These are phyloP conservation scores for Bugula neritina DNA, from an alignment of 2,888 invertebrate genomes.

Conservation along the genomic window DNA sequence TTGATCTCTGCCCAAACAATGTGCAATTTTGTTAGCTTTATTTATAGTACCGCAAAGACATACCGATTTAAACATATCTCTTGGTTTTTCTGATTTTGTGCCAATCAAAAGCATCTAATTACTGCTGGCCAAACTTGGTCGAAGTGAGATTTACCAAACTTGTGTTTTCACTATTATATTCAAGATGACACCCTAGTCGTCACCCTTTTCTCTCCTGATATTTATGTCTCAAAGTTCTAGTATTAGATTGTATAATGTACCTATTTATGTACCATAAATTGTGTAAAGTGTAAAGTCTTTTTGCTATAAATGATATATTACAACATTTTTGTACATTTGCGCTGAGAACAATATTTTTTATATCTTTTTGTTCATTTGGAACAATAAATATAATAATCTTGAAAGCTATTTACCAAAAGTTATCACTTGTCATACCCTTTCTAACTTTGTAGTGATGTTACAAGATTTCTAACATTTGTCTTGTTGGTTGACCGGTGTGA, in stretches of 20 bases:
- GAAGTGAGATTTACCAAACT: no score
- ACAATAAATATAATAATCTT: no score
- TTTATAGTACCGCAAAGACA: conserved; percentile 9
- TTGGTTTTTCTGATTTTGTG: background rate
- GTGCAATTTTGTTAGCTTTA: conserved; percentile 26
- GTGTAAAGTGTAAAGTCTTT: conserved; percentile 20
- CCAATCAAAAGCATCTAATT: conserved; percentile 23
- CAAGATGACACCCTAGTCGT: no score
- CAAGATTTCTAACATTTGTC: no score
- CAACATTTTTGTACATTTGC: background rate
- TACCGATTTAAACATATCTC: background rate
- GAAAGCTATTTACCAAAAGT: no score
- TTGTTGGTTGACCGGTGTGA: no score
- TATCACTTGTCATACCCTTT: no score
- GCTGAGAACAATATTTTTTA: background rate
- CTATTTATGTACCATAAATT: conserved; percentile 22
- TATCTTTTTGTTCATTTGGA: background rate
- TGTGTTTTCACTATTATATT: no score
- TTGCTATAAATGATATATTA: background rate
- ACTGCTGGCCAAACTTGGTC: background rate
- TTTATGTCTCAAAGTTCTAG: no score
- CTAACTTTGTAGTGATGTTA: no score
- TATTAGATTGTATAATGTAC: no score
- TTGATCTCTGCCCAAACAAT: conserved; percentile 25
- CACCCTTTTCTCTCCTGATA: no score